Base-by-base conservation (phyloP, 2,888 invertebrate species). In the Napeogenes sylphis region DNA sequence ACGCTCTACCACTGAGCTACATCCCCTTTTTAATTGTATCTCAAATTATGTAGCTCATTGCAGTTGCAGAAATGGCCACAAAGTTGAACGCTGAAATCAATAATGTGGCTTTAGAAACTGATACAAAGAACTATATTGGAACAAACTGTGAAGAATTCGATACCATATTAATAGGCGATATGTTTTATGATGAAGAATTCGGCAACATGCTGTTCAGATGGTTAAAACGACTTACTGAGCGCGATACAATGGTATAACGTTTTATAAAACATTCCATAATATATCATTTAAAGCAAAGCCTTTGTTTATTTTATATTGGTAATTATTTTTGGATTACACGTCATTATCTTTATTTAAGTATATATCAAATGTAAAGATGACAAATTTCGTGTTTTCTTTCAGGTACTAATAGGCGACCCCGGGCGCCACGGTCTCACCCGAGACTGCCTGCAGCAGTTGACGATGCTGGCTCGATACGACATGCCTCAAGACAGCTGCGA, bases 1-100 rank as follows among this genome's bases (percentile, higher is more conserved):
- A 96, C 96, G 97, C 97, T 97, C 97, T 97, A 97, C 97, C 97
- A 96, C 96, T 97, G 97, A 97, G 97, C 97, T 97, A 97, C 96
- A 96, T 96, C 97, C 93, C 93, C 93, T 68, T 71, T 68, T 77
- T 0, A 0, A 0, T 0, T n/a, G n/a, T n/a, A n/a, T 0, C 2
- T 2, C 38, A 86, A 86, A 79, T 79, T 63, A n/a, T 4, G 69
- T 60, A 32, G 0, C 1, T 55, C 61, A 0, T 85, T 90, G 57
- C 81, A 93, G 93, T 81, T 71, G 92, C 93, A 2, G 79, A 86
- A 45, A 70, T 78, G 21, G 92, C 92, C 0, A 83, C 90, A 1
- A 65, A 74, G 60, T 79, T 93, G 14, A 93, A 94, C 69, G 91
- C 92, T 0, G 66, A 81, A 21, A 56, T 92, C 2, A 93, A 93